phyloP scores from a whole-genome alignment of 2,113 vertebrate genomes.

The Ascaphus truei region DNA sequence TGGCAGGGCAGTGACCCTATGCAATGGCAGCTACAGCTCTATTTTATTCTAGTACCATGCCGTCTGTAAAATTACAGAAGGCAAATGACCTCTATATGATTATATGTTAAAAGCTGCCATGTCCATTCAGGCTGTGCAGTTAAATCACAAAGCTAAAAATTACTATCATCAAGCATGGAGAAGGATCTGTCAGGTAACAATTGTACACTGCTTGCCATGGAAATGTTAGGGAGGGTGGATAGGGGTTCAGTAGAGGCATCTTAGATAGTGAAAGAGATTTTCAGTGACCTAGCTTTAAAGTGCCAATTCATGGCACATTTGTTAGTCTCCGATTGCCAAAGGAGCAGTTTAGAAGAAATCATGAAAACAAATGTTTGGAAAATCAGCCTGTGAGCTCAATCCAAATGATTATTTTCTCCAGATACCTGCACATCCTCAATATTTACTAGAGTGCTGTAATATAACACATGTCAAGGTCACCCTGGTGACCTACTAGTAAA shows the following conservation, averaged over 20 bases:
- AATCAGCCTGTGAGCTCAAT: background rate
- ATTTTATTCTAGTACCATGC: constrained; percentile 22
- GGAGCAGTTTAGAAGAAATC: too few relatives aligned
- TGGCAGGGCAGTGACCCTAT: constrained; percentile 30
- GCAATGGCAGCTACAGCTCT: constrained; percentile 12
- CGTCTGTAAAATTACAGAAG: constrained; percentile 29
- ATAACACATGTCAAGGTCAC: background rate
- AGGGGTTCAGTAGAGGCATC: background rate
- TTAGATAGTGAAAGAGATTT: background rate
- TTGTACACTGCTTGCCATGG: constrained; percentile 15
- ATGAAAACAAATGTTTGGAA: background rate
- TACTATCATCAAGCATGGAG: constrained; percentile 17
- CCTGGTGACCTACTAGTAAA: background rate
- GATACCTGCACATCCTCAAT: background rate
- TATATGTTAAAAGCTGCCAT: constrained; percentile 13
- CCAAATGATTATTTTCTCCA: background rate
- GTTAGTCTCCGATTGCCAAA: too few relatives aligned
- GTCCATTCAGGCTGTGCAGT: constrained; percentile 5
- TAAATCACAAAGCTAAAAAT: constrained; percentile 9
- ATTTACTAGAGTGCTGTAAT: background rate
- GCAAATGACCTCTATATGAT: constrained; percentile 34
- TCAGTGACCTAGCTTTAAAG: background rate
- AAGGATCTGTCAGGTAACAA: constrained; percentile 24
- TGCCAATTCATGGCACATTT: too few relatives aligned
- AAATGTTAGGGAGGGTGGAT: background rate